Conservation (phyloP, 2,888 invertebrate species). For the Steinernema carpocapsae region DNA sequence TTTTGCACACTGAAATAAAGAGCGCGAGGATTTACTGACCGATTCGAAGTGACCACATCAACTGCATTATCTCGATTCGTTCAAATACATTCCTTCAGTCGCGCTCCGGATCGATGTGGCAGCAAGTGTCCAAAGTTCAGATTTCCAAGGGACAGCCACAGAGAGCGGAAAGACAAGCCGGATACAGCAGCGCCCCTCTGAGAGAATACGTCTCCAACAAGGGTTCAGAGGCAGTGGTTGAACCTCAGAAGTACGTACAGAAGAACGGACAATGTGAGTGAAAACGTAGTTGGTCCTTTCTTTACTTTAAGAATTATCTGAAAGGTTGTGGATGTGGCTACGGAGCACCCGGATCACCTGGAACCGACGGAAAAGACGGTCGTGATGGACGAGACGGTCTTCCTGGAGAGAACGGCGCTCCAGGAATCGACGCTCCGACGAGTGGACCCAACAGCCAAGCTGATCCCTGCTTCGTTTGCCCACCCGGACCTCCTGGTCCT, state of each 20-base stretch:
- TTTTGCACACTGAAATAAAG: background rate
- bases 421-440: conserved; percentile 45
- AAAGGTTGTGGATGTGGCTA: conserved; percentile 60
- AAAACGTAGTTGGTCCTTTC: background rate
- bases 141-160: conserved; percentile 28
- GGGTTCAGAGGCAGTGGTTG: background rate
- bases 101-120: conserved; percentile 40
- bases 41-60: background rate
- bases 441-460: background rate
- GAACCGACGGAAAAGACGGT: conserved; percentile 47
- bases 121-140: conserved; percentile 39
- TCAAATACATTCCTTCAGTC: conserved; percentile 37
- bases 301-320: too few relatives aligned
- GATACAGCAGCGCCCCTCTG: conserved; percentile 36
- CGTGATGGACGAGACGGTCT: conserved; percentile 44
- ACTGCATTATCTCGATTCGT: too few relatives aligned
- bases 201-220: conserved; percentile 3
- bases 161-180: conserved; percentile 32
- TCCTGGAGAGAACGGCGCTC: conserved; percentile 45
- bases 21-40: background rate
- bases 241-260: background rate
- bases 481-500: conserved; percentile 17
- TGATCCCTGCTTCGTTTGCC: conserved; percentile 28
- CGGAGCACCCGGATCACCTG: conserved; percentile 55
- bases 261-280: conserved; percentile 3